A percentile compares a stretch with the other conserved stretches of the same genome.
phyloP scores from a whole-genome alignment of 2,797 vertebrate species.

The Enteromius anoplus region DNA sequence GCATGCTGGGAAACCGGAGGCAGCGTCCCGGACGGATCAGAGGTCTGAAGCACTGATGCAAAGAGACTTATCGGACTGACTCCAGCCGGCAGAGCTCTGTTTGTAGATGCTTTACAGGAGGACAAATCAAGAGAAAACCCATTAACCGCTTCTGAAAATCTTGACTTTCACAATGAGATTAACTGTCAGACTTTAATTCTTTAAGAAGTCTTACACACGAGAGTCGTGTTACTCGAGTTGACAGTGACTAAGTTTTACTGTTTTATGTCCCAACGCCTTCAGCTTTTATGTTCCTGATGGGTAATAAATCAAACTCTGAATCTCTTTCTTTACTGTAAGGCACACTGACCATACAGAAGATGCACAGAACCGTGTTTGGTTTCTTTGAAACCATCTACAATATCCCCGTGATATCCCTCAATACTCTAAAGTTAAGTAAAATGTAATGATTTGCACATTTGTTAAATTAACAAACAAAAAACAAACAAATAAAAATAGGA shows the following conservation, averaged over 20 bases:
- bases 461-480: background rate
- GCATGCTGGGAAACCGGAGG: constrained; percentile 25
- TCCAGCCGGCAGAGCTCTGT: background rate
- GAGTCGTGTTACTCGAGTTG: constrained; percentile 12
- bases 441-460: background rate
- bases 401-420: background rate
- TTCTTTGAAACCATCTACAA: background rate
- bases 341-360: background rate
- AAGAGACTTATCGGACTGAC: background rate
- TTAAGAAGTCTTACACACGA: constrained; percentile 15
- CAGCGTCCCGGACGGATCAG: background rate
- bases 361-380: background rate
- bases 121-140: constrained; percentile 19
- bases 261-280: background rate
- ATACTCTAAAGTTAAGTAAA: background rate
- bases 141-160: constrained; percentile 20
- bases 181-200: background rate
- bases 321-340: constrained; percentile 22
- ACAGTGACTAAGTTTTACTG: background rate
- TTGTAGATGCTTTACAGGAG: constrained; percentile 23
- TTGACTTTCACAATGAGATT: background rate
- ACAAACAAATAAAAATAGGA: too few relatives aligned
- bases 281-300: constrained; percentile 5
- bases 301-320: constrained; percentile 48
- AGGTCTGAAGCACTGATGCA: background rate